Percentiles rank a stretch among this genome's conserved stretches.
Conservation (phyloP, 1,140 invertebrate species). For the Oppia nitens region DNA sequence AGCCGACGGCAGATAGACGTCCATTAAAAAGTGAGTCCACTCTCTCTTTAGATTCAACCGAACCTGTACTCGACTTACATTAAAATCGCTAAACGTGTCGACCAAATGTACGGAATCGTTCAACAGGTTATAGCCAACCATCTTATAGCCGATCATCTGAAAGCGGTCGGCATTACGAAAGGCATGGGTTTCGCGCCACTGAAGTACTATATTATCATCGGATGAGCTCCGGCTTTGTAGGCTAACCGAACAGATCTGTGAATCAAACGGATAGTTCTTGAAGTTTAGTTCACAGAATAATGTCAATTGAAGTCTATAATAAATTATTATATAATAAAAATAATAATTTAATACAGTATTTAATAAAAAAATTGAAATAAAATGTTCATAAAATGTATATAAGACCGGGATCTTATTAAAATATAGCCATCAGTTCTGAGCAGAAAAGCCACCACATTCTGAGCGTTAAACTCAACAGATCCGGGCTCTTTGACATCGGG, state of each 20-base stretch:
- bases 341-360: no score
- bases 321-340: background rate
- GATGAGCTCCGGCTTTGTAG: background rate
- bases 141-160: slow-evolving; percentile 7
- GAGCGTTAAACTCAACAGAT: background rate
- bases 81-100: background rate
- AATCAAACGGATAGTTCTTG: slow-evolving; percentile 2
- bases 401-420: background rate
- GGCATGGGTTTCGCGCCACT: slow-evolving; percentile 2
- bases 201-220: background rate
- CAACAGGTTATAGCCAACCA: slow-evolving; percentile 7
- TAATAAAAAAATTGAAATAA: slow-evolving; percentile 2
- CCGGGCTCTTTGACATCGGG: slow-evolving; percentile 7
- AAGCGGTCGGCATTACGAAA: slow-evolving; percentile 9
- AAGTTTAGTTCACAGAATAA: slow-evolving; percentile 7
- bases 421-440: slow-evolving; percentile 7
- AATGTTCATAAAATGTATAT: background rate
- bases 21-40: slow-evolving; percentile 17
- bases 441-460: background rate
- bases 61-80: slow-evolving; percentile 3
- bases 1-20: slow-evolving; percentile 22
- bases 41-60: background rate
- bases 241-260: slow-evolving; percentile 1
- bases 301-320: background rate
- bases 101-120: background rate